Percentiles rank a stretch among this genome's conserved stretches.
These are phyloP conservation scores for Eledona agricola DNA, from an alignment of 2,888 invertebrate genomes.

Conservation along the genomic window DNA sequence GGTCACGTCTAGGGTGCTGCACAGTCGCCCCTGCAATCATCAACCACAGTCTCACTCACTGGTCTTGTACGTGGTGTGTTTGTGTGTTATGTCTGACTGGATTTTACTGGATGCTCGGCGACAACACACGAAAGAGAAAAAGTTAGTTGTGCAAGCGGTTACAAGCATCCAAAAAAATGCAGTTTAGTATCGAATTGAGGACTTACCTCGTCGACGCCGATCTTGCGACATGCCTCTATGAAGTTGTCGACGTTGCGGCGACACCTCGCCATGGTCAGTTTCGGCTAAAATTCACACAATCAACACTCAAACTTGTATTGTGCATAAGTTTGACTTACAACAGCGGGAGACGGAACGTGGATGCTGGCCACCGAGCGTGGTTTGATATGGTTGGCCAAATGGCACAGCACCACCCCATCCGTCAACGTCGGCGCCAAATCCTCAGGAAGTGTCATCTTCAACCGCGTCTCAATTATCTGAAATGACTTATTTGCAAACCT, in stretches of 20 bases:
- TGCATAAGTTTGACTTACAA: constrained; percentile 71
- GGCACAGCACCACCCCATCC: constrained; percentile 94
- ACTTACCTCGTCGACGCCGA: constrained; percentile 94
- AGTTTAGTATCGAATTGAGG: constrained; percentile 10
- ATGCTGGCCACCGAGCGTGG: constrained; percentile 92
- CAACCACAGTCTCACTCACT: constrained; percentile 64
- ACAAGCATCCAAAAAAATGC: constrained; percentile 39
- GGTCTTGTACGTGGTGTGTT: constrained; percentile 32
- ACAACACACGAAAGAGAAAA: constrained; percentile 14
- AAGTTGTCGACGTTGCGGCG: constrained; percentile 96
- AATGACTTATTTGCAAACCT: constrained; percentile 35
- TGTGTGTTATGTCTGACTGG: constrained; percentile 27
- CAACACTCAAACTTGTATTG: too few species aligned
- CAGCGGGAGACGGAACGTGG: constrained; percentile 92
- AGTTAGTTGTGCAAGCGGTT: constrained; percentile 25
- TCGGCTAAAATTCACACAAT: constrained; percentile 71
- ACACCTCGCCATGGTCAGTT: constrained; percentile 94
- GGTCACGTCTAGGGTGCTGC: constrained; percentile 67
- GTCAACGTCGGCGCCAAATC: constrained; percentile 85
- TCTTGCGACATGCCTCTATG: constrained; percentile 90
- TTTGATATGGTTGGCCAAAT: constrained; percentile 91
- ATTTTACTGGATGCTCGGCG: constrained; percentile 37
- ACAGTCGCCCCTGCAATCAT: constrained; percentile 69
- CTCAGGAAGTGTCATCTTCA: constrained; percentile 89
- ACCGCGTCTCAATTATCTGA: constrained; percentile 87